Evolutionary conservation across 2,797 vertebrate species (phyloP), one percentile per base, ranked within the genome.

Genomic region (Rhyacichthys aspro): DNA sequence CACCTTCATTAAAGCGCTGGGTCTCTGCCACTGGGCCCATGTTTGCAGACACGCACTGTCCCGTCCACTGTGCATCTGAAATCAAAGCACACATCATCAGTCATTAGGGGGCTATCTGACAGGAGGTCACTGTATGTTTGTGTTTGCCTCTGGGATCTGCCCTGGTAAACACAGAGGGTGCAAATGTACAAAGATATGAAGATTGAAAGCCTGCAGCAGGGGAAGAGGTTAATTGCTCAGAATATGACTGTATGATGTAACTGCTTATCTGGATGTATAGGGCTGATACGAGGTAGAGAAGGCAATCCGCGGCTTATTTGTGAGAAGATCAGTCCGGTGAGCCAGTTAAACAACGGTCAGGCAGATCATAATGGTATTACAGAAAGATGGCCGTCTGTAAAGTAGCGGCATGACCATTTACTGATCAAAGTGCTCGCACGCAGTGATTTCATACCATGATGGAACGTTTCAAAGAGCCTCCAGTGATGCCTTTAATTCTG

Each of bases 391-490:
- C 71, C 37, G 57, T 43, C 82, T 78, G 74, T 78, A 64, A 61
- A 63, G 65, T 71, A 56, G 54, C 74, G 37, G 64, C 79, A 87
- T 74, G 83, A 82, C 86, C 81, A 49, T 85, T 78, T 49, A 70
- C 59, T 80, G 86, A 92, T 93, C 88, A 92, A 93, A 91, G 90
- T 53, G 79, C 65, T 86, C 33, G 65, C 76, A 70, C 34, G 66
- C 74, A 7, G 54, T 7, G 59, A 84, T 90, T 89, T 90, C 78
- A 87, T 75, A 81, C 70, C 16, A 72, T 72, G 77, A 63, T 85
- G 78, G 86, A 88, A 71, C 74, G 62, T 88, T 91, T 91, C 83
- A 89, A 90, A 90, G 84, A 55, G 65, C 42, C 77, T 70, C 72
- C 72, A 68, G 69, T 76, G 75, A 83, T 62, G 75, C 67, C 56